Evolutionary conservation across 1,140 invertebrate species (phyloP), one percentile per base, ranked within the genome.

Genomic region (Bombus haemorrhoidalis): DNA sequence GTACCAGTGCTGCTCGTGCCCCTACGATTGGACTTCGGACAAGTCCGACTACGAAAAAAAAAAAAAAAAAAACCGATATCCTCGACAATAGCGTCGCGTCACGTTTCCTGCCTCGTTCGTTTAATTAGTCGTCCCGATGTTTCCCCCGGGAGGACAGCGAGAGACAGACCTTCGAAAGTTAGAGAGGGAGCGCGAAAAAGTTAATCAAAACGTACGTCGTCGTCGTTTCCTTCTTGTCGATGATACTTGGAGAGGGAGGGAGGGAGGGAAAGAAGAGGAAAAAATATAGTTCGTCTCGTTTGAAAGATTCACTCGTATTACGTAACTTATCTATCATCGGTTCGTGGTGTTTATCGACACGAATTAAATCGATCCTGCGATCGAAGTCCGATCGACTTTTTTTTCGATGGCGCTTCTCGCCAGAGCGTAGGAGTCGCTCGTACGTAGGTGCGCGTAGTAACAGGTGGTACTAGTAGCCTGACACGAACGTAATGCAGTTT

Each of bases 401-500:
- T 22, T 59, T 41, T 12, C 64, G 28, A 62, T 22, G 43, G 75
- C 64, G 18, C 47, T 39, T 28, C 18, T 43, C 28, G 37, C 8
- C 25, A 62, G 22, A 28, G 66, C 73, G 82, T 68, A 43, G 47
- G 68, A 62, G 73, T 62, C 22, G 5, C 18, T 12, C 12, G 37
- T 9, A 25, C 77, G 82, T 81, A 86, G 74, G 69, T 68, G 86
- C 43, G 62, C 69, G 66, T 71, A 53, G 83, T 88, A 88, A 89
- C 87, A 89, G 83, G 87, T 89, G 87, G 85, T 75, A 86, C 34
- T 66, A 59, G 66, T 41, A 57, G 28, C 39, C 32, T 9, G 74
- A 77, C 66, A 72, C 66, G 78, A 89, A 71, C 73, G 76, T 83
- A 88, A 79, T 83, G 85, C 66, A 82, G 69, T 89, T 80, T 71